phyloP scores from a whole-genome alignment of 2,888 invertebrate species.

The Sinopyrophorus schimmeli region DNA sequence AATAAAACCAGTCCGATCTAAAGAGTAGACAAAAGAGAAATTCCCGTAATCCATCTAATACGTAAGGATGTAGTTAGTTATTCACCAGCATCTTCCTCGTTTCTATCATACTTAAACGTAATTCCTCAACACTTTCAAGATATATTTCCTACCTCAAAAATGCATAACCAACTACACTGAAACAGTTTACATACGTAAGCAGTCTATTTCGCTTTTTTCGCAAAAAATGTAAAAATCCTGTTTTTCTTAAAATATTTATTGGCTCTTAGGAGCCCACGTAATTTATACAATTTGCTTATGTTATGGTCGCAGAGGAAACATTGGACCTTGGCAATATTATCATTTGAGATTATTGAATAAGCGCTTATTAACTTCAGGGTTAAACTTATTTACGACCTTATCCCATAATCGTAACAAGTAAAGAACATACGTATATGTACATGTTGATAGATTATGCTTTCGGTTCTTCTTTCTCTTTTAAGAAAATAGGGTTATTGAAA shows the following conservation, averaged over 20 bases:
- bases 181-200: no score
- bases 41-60: no score
- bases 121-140: no score
- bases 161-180: no score
- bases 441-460: not conserved
- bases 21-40: no score
- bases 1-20: no score
- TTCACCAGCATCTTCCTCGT: no score
- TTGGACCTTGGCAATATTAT: conserved; percentile 30
- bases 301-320: conserved; percentile 1
- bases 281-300: not conserved
- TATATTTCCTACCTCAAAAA: no score
- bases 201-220: no score
- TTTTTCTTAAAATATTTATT: not conserved
- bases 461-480: not conserved
- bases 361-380: conserved; percentile 35
- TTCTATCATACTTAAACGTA: no score
- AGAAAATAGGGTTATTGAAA: conserved; percentile 4
- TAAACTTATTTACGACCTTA: conserved; percentile 64
- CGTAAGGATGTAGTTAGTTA: no score
- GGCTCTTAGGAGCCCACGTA: not conserved
- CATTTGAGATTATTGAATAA: conserved; percentile 36
- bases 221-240: no score
- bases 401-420: conserved; percentile 58
- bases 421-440: not conserved